Percentiles rank a stretch among this genome's conserved stretches.
Evolutionary conservation across 23 tunicate genomes (phyloP).

Genomic region (Halocynthia aurantium): DNA sequence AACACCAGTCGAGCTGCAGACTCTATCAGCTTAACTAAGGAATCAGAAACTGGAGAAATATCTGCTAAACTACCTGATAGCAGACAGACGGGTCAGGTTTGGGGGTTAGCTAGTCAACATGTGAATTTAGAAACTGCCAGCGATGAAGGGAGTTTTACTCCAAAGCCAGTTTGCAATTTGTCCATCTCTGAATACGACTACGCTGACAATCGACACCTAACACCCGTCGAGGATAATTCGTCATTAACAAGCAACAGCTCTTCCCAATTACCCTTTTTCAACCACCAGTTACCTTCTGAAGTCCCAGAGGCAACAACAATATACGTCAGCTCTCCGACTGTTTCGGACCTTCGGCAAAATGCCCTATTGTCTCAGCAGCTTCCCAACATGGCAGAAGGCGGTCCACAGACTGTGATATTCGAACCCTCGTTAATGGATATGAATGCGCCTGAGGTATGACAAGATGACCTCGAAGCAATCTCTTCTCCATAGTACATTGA

Average conservation of each 20-base stretch:
- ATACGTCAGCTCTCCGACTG: background rate
- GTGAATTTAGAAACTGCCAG: no score
- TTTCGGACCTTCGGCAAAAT: background rate
- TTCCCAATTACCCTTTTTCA: background rate
- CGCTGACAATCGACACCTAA: background rate
- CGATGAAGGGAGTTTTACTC: no score
- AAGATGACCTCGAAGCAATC: no score
- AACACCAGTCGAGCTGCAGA: no score
- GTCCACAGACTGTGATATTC: background rate
- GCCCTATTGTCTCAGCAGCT: background rate
- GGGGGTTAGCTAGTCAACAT: no score
- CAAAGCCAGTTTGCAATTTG: no score
- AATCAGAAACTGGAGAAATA: conserved; percentile 25
- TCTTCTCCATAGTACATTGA: no score
- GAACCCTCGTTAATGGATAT: no score
- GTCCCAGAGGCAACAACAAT: background rate
- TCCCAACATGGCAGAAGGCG: conserved; percentile 2
- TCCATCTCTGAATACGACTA: background rate
- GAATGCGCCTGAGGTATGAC: no score
- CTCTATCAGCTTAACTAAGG: background rate
- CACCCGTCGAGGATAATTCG: background rate
- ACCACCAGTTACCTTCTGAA: background rate
- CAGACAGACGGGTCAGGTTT: no score
- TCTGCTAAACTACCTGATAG: background rate
- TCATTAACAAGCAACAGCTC: background rate